Evolutionary conservation across 92 coral and sea anemone species (phyloP), one percentile per base, ranked within the genome.

Genomic region (Diadumene lineata): DNA sequence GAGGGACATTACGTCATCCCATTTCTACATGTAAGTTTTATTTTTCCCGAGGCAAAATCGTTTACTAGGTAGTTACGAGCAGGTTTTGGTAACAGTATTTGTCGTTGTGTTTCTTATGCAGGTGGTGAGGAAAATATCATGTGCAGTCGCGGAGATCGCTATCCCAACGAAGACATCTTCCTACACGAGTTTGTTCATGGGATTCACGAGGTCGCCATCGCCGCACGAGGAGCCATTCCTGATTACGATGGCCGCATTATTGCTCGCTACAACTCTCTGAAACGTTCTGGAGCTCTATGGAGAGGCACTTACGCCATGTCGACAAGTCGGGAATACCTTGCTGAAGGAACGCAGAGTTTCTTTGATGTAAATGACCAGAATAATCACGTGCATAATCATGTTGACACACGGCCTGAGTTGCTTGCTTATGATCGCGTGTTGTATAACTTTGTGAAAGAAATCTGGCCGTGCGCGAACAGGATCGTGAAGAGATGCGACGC

Each of bases 111-210:
- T n/a, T n/a, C n/a, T 11, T 61, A 8, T 28, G 8, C 81, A 83
- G 99, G 99, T 44, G 99, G 99, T 29, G 99, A 96, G 69, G 99
- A 96, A 63, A 96, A 96, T 56, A 82, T 96, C 27, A 81, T 96
- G 33, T 96, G 99, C 70, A 67, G n/a, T 44, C 56, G 89, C 0
- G 88, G 85, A 29, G 98, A 94, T 69, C 96, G 97, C 10, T 96
- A 90, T 62, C 86, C 76, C 19, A 63, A 80, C 1, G 99, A 96
- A 64, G 99, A 96, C 80, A 96, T 96, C 44, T 96, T 96, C 77
- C 82, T 96, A 28, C 99, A 96, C 70, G 99, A 96, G 72, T 96
- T 92, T 75, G 85, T 83, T n/a, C 99, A 96, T 65, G 99, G 96
- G 19, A 58, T 96, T 26, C 99, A 96, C 77, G 88, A 89, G 53